Percentiles rank a stretch among this genome's conserved stretches.
Evolutionary conservation across 2,113 vertebrate genomes (phyloP).

Genomic region (Dolichallabes microphthalmus): DNA sequence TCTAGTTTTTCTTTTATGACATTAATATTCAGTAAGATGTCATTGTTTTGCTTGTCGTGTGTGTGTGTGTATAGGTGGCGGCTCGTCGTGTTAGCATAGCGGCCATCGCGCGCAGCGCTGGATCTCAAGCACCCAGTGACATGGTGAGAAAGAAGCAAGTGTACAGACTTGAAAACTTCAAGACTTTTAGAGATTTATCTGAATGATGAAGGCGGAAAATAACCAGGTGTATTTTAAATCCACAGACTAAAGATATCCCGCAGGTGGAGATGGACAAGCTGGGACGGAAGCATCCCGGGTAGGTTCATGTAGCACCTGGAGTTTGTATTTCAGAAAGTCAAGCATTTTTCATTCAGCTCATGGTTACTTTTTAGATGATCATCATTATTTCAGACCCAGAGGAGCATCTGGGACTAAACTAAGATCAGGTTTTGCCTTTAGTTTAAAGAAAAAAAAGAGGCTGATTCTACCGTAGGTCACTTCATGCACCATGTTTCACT

Average conservation of each 20-base stretch:
- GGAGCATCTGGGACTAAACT: not conserved
- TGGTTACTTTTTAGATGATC: not conserved
- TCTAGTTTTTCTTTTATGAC: not conserved
- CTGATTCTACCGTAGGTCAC: not conserved
- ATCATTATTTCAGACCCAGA: not conserved
- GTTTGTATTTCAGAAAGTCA: not conserved
- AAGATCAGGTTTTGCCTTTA: not conserved
- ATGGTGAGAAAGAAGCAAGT: conserved; percentile 57
- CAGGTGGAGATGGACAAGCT: conserved; percentile 66
- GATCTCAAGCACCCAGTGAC: conserved; percentile 66
- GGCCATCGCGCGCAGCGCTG: conserved; percentile 76
- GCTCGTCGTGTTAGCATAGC: conserved; percentile 85
- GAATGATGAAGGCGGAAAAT: not conserved
- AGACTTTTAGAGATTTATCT: not conserved
- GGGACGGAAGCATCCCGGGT: conserved; percentile 70
- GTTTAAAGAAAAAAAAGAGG: too few relatives aligned
- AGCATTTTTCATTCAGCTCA: not conserved
- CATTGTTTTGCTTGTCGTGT: not conserved
- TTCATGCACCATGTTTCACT: not conserved
- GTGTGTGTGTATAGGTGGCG: conserved; percentile 62
- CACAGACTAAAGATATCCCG: conserved; percentile 64
- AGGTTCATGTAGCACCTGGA: conserved; percentile 26
- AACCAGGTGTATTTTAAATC: not conserved
- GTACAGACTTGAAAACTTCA: not conserved
- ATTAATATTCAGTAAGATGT: not conserved